Evolutionary conservation across 2,113 vertebrate species (phyloP).

Genomic region (Myrmecophaga tridactyla): DNA sequence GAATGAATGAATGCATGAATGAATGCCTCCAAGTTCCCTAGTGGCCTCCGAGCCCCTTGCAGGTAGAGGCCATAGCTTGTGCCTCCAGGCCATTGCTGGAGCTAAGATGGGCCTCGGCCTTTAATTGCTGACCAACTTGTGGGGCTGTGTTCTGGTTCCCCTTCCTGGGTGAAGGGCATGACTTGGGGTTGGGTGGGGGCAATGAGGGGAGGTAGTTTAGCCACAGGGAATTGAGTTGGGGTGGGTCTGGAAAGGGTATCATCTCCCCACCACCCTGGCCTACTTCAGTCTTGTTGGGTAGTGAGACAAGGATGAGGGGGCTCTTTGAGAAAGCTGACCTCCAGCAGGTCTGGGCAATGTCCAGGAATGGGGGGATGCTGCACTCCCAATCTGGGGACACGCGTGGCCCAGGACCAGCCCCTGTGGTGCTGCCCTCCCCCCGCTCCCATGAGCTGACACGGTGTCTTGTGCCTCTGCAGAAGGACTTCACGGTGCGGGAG

Average conservation of each 20-base stretch:
- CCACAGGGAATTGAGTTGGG: not conserved
- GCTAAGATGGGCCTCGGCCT: not conserved
- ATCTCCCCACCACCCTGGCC: not conserved
- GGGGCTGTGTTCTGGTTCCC: not conserved
- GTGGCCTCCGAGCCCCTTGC: not conserved
- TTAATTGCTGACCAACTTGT: not conserved
- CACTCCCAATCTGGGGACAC: not conserved
- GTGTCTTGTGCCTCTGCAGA: slow-evolving; percentile 85
- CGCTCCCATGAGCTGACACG: slow-evolving; percentile 24
- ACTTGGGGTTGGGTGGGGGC: not conserved
- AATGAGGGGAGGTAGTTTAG: not conserved
- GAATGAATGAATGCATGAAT: not conserved
- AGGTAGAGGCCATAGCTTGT: not conserved
- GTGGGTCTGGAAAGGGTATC: not conserved
- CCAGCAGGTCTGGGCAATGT: not conserved
- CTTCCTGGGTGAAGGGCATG: not conserved
- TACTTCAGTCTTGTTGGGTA: not conserved
- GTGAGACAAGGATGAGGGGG: not conserved
- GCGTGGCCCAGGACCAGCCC: not conserved
- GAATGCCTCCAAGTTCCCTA: not conserved
- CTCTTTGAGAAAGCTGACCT: not conserved
- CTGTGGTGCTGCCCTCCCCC: accelerated
- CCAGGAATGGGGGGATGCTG: not conserved
- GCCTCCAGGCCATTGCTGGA: not conserved
- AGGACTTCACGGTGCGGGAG: slow-evolving; percentile 93